Percentiles rank a stretch among this genome's conserved stretches.
Conservation (phyloP, 2,113 vertebrate genomes). For the Tapirus terrestris region DNA sequence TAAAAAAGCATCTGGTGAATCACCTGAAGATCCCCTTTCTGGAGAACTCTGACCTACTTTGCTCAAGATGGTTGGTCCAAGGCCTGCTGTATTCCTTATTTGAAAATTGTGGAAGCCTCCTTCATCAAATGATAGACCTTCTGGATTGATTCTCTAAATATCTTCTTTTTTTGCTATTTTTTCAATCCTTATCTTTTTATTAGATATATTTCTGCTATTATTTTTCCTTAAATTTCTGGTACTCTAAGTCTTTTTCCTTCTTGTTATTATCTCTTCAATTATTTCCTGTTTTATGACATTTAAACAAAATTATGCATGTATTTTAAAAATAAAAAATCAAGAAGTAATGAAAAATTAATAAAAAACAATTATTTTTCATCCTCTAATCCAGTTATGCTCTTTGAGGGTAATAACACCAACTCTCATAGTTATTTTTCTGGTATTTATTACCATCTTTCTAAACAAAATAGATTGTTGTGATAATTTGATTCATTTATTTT, state of each 20-base stretch:
- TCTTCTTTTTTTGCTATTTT: background rate
- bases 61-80: background rate
- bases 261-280: background rate
- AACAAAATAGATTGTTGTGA: background rate
- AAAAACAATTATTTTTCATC: background rate
- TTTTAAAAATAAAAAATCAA: background rate
- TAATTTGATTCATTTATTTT: background rate
- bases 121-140: background rate
- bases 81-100: background rate
- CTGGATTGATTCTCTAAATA: background rate
- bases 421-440: background rate
- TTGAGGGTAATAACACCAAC: background rate
- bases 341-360: background rate
- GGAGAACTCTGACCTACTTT: background rate
- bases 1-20: background rate
- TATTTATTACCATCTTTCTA: background rate
- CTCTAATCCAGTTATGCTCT: background rate
- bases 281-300: background rate
- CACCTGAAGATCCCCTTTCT: background rate
- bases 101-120: background rate
- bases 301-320: background rate
- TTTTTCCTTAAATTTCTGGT: background rate
- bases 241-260: background rate
- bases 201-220: background rate
- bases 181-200: background rate